These are phyloP conservation scores for Baccha elongata DNA, from an alignment of 2,888 invertebrate species.

Conservation along the genomic window DNA sequence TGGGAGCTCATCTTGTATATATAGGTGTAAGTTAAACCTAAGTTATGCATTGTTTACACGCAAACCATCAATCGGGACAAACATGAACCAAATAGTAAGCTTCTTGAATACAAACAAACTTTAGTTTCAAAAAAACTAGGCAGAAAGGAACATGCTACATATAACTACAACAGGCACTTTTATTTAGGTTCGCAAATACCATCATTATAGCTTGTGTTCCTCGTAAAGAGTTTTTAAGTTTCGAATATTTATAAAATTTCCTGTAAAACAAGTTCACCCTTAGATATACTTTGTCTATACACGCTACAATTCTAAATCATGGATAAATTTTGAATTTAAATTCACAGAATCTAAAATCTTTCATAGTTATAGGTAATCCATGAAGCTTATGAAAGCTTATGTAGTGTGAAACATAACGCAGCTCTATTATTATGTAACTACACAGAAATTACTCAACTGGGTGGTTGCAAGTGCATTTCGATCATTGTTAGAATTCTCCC, in stretches of 20 bases:
- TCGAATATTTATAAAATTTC: too few relatives aligned
- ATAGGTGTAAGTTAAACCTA: slow-evolving; percentile 8
- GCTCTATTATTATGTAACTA: background rate
- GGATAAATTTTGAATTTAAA: background rate
- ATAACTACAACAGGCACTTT: too few relatives aligned
- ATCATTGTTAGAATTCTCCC: background rate
- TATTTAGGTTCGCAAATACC: too few relatives aligned
- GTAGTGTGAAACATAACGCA: background rate
- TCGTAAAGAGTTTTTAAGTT: too few relatives aligned
- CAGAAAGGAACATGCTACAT: too few relatives aligned
- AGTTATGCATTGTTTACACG: slow-evolving; percentile 46
- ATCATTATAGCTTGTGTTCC: too few relatives aligned
- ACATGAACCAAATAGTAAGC: background rate
- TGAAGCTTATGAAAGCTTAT: background rate
- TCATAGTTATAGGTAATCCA: background rate
- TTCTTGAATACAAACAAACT: background rate
- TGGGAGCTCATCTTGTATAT: too few relatives aligned
- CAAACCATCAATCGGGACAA: background rate
- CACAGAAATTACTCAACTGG: background rate
- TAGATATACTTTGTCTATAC: too few relatives aligned
- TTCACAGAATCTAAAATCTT: background rate
- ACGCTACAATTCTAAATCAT: too few relatives aligned
- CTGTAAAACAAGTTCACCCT: too few relatives aligned
- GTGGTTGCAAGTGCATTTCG: background rate
- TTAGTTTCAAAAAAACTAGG: background rate